A percentile compares a stretch with the other conserved stretches of the same genome.
These are phyloP conservation scores for Polymixis lichenea DNA, from an alignment of 2,888 invertebrate genomes.

Conservation along the genomic window DNA sequence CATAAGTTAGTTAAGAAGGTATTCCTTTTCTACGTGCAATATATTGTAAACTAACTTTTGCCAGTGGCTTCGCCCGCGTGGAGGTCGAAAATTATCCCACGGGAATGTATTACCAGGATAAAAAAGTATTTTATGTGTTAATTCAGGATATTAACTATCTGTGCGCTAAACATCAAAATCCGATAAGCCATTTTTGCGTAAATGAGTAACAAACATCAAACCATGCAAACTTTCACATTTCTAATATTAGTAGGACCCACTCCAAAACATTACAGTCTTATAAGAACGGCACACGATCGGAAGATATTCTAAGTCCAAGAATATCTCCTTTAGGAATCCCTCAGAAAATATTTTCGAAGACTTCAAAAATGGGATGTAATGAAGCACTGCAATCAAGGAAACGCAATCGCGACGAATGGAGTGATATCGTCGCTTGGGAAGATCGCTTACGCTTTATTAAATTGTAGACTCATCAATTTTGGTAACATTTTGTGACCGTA, in stretches of 20 bases:
- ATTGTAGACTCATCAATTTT: slow-evolving; percentile 54
- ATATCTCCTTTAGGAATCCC: slow-evolving; percentile 4
- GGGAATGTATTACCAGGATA: too few species aligned
- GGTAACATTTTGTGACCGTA: slow-evolving; percentile 31
- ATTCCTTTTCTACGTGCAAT: not conserved
- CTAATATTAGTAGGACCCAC: too few species aligned
- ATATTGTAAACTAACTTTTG: not conserved
- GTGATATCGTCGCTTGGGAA: slow-evolving; percentile 30
- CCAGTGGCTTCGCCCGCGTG: too few species aligned
- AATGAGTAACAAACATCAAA: too few species aligned
- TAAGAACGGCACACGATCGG: too few species aligned
- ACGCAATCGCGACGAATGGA: slow-evolving; percentile 54
- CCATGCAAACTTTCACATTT: too few species aligned
- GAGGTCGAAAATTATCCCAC: too few species aligned
- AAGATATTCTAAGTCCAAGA: slow-evolving; percentile 10
- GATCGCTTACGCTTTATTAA: slow-evolving; percentile 57
- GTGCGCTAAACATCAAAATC: too few species aligned
- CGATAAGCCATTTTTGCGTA: too few species aligned
- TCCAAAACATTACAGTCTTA: not conserved
- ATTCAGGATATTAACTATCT: too few species aligned
- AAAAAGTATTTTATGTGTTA: too few species aligned
- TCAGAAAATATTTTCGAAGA: slow-evolving; percentile 22
- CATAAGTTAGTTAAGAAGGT: not conserved
- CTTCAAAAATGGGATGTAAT: slow-evolving; percentile 37
- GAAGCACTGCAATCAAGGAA: slow-evolving; percentile 45